A percentile compares a stretch with the other conserved stretches of the same genome.
Evolutionary conservation across 2,888 invertebrate genomes (phyloP).

Genomic region (Melieria omissa): DNA sequence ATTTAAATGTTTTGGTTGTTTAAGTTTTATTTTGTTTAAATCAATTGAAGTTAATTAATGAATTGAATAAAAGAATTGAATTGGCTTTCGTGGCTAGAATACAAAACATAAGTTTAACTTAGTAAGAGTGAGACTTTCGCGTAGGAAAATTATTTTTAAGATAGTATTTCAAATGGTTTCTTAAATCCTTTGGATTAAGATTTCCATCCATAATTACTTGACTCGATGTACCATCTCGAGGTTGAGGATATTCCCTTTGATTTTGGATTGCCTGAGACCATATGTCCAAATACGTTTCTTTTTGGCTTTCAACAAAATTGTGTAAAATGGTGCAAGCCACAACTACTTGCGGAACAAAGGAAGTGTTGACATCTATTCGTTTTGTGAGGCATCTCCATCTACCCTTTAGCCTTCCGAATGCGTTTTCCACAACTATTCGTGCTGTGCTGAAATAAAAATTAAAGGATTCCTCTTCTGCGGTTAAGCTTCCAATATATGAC

Average conservation of each 20-base stretch:
- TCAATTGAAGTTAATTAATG: too few relatives aligned
- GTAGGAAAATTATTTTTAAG: constrained; percentile 23
- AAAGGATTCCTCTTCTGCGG: constrained; percentile 32
- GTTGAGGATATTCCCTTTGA: constrained; percentile 4
- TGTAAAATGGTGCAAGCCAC: constrained; percentile 30
- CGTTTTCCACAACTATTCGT: constrained; percentile 36
- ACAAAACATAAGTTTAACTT: too few relatives aligned
- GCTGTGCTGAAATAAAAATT: constrained; percentile 30
- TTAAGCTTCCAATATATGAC: constrained; percentile 27
- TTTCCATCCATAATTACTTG: constrained; percentile 16
- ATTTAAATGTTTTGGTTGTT: too few relatives aligned
- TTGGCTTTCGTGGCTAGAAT: too few relatives aligned
- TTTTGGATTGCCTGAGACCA: constrained; percentile 17
- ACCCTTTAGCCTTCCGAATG: constrained; percentile 37
- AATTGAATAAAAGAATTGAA: too few relatives aligned
- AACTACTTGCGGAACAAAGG: constrained; percentile 30
- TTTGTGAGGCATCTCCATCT: constrained; percentile 33
- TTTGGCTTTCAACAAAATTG: constrained; percentile 36
- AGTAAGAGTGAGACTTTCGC: not conserved
- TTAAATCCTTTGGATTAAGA: constrained; percentile 18
- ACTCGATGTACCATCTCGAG: not conserved
- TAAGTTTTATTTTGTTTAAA: too few relatives aligned
- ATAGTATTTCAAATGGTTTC: constrained; percentile 21
- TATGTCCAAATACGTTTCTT: constrained; percentile 15
- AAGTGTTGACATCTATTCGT: constrained; percentile 24